Conservation (phyloP, 2,113 vertebrate genomes). For the Phycodurus eques region DNA sequence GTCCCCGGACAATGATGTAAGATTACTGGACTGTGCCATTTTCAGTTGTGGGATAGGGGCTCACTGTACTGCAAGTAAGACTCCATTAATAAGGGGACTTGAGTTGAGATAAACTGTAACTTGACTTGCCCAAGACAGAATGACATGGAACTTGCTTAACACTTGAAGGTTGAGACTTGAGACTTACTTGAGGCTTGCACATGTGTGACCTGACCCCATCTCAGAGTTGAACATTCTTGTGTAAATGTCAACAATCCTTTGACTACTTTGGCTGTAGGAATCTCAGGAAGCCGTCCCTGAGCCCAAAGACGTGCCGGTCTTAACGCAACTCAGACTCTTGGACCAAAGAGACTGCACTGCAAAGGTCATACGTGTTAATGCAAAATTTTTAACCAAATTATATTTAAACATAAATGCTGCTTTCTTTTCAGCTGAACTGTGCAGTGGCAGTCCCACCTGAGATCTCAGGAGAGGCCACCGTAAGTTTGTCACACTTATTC, state of each 20-base stretch:
- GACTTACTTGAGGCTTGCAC: background rate
- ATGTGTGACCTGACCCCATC: no score
- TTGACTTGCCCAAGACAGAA: no score
- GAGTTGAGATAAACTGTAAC: no score
- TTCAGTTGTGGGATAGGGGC: no score
- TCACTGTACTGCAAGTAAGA: no score
- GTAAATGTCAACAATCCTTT: background rate
- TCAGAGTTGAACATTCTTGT: background rate
- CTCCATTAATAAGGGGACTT: no score
- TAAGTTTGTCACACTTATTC: constrained; percentile 47
- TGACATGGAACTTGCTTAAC: no score
- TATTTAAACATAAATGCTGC: background rate
- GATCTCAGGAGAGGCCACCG: constrained; percentile 71
- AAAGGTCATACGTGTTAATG: constrained; percentile 63
- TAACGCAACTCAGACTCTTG: constrained; percentile 75
- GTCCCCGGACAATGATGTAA: no score
- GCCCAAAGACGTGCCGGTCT: constrained; percentile 72
- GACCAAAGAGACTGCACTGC: constrained; percentile 81
- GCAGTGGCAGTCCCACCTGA: constrained; percentile 72
- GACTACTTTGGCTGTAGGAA: constrained; percentile 35
- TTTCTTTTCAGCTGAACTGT: constrained; percentile 66
- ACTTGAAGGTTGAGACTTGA: background rate
- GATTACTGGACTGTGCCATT: no score
- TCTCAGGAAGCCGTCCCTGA: constrained; percentile 54
- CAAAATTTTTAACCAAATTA: background rate